phyloP scores from a whole-genome alignment of 2,113 vertebrate genomes.

The Asarcornis scutulata region DNA sequence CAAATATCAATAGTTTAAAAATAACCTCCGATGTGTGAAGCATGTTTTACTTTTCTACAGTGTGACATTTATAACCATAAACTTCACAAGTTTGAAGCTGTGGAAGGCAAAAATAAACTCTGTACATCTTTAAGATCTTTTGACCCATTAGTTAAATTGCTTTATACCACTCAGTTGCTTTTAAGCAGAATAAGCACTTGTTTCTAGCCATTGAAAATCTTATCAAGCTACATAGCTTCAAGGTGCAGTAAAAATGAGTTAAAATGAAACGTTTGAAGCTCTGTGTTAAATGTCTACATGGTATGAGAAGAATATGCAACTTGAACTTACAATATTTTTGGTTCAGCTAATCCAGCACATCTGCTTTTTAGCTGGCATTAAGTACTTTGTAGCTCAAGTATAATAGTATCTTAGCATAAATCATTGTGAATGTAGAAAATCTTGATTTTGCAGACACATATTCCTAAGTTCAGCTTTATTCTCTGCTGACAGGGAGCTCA shows the following conservation, averaged over 20 bases:
- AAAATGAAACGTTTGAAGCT: background rate
- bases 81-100: conserved; percentile 16
- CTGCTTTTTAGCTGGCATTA: background rate
- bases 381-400: background rate
- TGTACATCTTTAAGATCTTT: conserved; percentile 25
- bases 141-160: conserved; percentile 21
- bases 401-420: background rate
- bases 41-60: background rate
- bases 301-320: background rate
- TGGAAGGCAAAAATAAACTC: conserved; percentile 1
- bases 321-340: background rate
- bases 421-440: background rate
- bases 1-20: conserved; percentile 5
- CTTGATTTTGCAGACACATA: background rate
- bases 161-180: conserved; percentile 3
- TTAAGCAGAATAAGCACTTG: conserved; percentile 16
- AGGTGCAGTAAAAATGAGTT: background rate
- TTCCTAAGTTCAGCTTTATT: background rate
- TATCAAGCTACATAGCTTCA: background rate
- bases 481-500: background rate
- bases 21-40: background rate
- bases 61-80: conserved; percentile 13
- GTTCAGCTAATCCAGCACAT: conserved; percentile 1
- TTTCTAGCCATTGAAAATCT: background rate
- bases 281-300: background rate